Base-by-base conservation (phyloP, 2,888 invertebrate species). In the Sabatieria punctata region DNA sequence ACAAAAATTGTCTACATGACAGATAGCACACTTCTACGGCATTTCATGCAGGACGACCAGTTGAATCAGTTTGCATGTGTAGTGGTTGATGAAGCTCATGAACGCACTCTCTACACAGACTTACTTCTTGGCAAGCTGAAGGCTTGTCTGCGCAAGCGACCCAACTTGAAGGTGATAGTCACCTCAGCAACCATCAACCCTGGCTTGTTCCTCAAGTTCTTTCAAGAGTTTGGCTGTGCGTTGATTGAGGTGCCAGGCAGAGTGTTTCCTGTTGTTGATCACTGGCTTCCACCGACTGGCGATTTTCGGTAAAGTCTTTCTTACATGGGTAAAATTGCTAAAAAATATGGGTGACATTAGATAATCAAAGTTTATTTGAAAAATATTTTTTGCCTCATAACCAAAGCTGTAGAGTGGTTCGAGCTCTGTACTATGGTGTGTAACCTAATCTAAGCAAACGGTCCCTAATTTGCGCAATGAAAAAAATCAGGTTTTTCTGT, bases 121-220 rank as follows among this genome's bases (percentile, higher is more conserved):
- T 51, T 68, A n/a, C 54, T 68, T 22, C 51, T 68, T 8, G 65
- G 66, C 21, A 61, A 65, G 57, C 52, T 67, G 11, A 66, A 66
- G 47, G 47, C 51, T 15, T 52, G 66, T n/a, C n/a, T 33, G n/a
- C 33, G n/a, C 33, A 11, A 33, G 33, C 33, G 33, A 47, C 54
- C 57, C 23, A 61, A 66, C 25, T 54, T 67, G 1, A 59, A 53
- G 37, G 57, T 68, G 2, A 53, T 68, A 26, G 57, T 68, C 18
- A 65, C 65, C 4, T 68, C 68, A 11, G 67, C 68, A 6, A 68
- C 68, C 1, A 65, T 67, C 35, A 61, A 68, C 38, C 59, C 64
- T 0, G 51, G 59, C 3, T 49, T 63, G 2, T 67, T 68, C 49
- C 54, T 56, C 2, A 47, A 51, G 3, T 68, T 60, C 52, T 67